Evolutionary conservation across 2,797 vertebrate genomes (phyloP).

Genomic region (Xiphorhynchus erythropygius): DNA sequence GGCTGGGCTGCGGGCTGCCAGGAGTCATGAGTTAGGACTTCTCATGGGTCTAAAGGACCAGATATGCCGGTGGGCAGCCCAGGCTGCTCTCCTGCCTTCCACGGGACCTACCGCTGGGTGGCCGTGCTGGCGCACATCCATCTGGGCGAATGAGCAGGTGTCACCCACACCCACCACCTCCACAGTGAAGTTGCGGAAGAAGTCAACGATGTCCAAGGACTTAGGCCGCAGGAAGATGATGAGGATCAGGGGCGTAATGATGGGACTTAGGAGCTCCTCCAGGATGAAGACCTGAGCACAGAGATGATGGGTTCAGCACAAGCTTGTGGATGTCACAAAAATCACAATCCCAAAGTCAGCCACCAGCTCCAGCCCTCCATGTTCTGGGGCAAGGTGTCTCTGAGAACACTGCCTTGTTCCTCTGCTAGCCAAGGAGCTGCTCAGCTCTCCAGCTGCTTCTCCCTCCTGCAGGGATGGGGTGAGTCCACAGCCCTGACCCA

Average conservation of each 20-base stretch:
- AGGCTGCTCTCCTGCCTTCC: neutral
- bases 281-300: conserved; percentile 90
- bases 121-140: conserved; percentile 97
- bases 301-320: neutral
- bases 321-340: neutral
- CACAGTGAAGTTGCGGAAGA: conserved; percentile 97
- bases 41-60: neutral
- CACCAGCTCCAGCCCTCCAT: neutral
- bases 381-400: neutral
- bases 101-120: conserved; percentile 79
- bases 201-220: conserved; percentile 96
- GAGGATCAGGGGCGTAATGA: conserved; percentile 95
- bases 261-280: conserved; percentile 94
- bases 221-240: conserved; percentile 93
- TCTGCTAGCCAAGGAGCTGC: neutral
- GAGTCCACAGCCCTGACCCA: neutral
- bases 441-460: neutral
- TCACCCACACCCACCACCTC: conserved; percentile 95
- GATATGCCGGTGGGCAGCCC: neutral
- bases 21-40: neutral
- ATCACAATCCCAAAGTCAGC: neutral
- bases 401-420: neutral
- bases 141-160: conserved; percentile 98
- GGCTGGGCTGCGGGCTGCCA: neutral
- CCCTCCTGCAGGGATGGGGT: neutral